Conservation (phyloP, 2,888 invertebrate species). For the Choristoneura rosaceana region DNA sequence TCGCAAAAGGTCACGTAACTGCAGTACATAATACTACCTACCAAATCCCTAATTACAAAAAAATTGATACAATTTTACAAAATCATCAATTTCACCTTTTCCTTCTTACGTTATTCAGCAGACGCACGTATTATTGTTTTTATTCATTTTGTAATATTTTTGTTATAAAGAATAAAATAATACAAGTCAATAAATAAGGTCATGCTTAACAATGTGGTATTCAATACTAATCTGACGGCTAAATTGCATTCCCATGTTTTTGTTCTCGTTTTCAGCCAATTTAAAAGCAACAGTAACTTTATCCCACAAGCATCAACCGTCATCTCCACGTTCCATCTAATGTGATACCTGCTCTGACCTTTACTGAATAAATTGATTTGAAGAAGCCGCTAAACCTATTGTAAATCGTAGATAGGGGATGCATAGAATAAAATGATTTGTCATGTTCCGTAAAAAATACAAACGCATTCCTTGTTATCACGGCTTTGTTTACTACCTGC, state of each 20-base stretch:
- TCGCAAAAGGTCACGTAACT: background rate
- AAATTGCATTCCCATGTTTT: background rate
- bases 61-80: no score
- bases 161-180: background rate
- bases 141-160: background rate
- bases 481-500: slow-evolving; percentile 41
- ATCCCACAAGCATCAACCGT: slow-evolving; percentile 15
- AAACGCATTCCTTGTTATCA: slow-evolving; percentile 42
- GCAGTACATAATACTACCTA: background rate
- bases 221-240: background rate
- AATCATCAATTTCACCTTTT: no score
- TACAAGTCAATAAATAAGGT: background rate
- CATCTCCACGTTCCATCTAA: slow-evolving; percentile 50
- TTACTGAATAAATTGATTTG: slow-evolving; percentile 73
- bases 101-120: no score
- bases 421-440: slow-evolving; percentile 47
- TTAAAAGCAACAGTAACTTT: slow-evolving; percentile 24
- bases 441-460: slow-evolving; percentile 44
- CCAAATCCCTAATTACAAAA: no score
- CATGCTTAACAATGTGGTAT: background rate
- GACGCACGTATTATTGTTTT: background rate
- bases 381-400: slow-evolving; percentile 66
- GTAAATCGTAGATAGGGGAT: slow-evolving; percentile 59
- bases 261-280: slow-evolving; percentile 17
- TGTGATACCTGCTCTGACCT: slow-evolving; percentile 59